phyloP scores from a whole-genome alignment of 2,888 invertebrate species.

The Heteromurus nitidus region DNA sequence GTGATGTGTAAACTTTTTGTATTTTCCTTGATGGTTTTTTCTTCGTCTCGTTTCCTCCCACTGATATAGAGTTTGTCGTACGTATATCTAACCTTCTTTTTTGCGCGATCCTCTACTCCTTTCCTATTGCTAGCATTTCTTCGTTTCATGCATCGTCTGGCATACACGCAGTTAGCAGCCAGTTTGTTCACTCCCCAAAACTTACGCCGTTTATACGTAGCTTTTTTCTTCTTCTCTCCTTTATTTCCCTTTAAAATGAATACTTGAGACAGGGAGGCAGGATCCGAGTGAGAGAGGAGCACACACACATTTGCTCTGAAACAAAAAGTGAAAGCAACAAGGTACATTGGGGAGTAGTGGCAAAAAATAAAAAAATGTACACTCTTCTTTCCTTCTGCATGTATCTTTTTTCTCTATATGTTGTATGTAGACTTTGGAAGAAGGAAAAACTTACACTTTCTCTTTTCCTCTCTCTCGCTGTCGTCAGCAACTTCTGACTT shows the following conservation, averaged over 20 bases:
- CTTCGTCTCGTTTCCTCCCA: no score
- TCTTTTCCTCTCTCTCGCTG: no score
- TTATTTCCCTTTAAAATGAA: constrained; percentile 29
- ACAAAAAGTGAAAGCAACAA: constrained; percentile 31
- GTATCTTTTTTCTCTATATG: not conserved
- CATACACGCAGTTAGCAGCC: not conserved
- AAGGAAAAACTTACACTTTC: not conserved
- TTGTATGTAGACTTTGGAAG: not conserved
- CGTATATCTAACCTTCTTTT: no score
- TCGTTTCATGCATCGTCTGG: not conserved
- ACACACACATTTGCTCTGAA: not conserved
- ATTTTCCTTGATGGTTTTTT: constrained; percentile 18
- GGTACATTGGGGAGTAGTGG: not conserved
- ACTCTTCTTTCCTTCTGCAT: not conserved
- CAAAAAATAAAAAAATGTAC: constrained; percentile 1
- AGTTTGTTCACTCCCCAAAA: not conserved
- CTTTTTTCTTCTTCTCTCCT: not conserved
- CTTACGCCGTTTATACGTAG: not conserved
- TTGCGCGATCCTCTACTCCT: not conserved
- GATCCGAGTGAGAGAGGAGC: not conserved
- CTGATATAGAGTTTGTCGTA: no score
- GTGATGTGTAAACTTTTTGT: constrained; percentile 30
- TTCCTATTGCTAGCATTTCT: not conserved
- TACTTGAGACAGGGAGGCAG: not conserved
- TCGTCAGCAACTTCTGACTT: constrained; percentile 28